phyloP scores from a whole-genome alignment of 1,140 invertebrate species.

The Drosophila sturtevanti region DNA sequence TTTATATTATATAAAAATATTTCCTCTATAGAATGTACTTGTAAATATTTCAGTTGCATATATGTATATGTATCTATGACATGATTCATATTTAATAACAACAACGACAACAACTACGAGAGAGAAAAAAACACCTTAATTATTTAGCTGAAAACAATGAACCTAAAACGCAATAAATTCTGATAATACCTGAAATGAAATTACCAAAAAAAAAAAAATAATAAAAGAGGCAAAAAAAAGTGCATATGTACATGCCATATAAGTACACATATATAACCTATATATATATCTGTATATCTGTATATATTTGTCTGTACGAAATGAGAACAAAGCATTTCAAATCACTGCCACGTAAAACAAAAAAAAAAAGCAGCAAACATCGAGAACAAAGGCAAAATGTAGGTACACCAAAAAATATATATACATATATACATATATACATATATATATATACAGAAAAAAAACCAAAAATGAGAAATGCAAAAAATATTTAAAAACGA shows the following conservation, averaged over 20 bases:
- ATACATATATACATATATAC: too few species aligned
- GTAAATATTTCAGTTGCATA: neutral
- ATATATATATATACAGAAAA: too few species aligned
- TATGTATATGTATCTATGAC: neutral
- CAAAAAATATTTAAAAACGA: constrained; percentile 4
- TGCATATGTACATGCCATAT: constrained; percentile 28
- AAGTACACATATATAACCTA: constrained; percentile 26
- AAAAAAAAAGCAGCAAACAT: constrained; percentile 9
- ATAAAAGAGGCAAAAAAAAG: constrained; percentile 21
- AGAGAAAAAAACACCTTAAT: neutral
- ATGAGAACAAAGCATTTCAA: constrained; percentile 75
- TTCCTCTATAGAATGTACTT: neutral
- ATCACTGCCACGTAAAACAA: constrained; percentile 44
- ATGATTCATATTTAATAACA: constrained; percentile 4
- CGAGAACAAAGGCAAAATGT: constrained; percentile 56
- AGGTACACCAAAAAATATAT: constrained; percentile 8
- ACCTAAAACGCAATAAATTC: constrained; percentile 73
- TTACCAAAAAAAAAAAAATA: constrained; percentile 38
- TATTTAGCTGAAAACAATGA: constrained; percentile 60
- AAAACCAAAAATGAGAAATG: constrained; percentile 17
- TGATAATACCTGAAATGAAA: constrained; percentile 66
- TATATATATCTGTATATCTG: constrained; percentile 4
- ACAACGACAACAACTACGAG: neutral
- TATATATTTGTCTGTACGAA: constrained; percentile 18
- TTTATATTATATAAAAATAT: neutral